Evolutionary conservation across 2,797 vertebrate genomes (phyloP).

Genomic region (Pachyuromys duprasi): DNA sequence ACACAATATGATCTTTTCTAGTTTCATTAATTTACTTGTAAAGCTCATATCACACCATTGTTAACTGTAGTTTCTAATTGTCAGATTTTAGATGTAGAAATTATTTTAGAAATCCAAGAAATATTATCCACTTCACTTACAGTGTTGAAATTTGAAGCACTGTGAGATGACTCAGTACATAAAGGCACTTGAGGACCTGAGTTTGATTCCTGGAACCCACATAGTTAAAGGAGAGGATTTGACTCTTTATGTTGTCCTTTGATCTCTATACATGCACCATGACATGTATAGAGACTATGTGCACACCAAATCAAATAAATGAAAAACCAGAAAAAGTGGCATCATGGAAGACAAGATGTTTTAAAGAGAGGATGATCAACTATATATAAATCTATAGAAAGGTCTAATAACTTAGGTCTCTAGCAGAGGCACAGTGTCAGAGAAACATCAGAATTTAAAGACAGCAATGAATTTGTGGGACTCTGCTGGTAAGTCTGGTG

Average conservation of each 20-base stretch:
- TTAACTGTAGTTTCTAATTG: background rate
- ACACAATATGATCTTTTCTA: background rate
- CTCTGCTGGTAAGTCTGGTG: no score
- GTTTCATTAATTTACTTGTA: background rate
- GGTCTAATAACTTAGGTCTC: background rate
- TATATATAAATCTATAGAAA: background rate
- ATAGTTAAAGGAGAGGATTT: background rate
- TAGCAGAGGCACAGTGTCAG: background rate
- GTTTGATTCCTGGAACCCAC: background rate
- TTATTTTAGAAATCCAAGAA: conserved; percentile 35
- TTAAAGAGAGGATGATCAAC: background rate
- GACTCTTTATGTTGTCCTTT: background rate
- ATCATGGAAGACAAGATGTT: background rate
- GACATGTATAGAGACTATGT: background rate
- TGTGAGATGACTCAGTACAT: background rate
- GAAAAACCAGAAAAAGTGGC: background rate
- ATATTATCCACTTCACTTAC: background rate
- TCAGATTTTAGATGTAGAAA: background rate
- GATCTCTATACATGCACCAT: background rate
- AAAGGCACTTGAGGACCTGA: no score
- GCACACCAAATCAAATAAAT: background rate
- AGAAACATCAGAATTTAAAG: background rate
- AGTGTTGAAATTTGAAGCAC: background rate
- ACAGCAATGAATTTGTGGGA: background rate
- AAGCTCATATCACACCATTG: background rate